Conservation (phyloP, 1,140 invertebrate genomes). For the Theocolax elegans region DNA sequence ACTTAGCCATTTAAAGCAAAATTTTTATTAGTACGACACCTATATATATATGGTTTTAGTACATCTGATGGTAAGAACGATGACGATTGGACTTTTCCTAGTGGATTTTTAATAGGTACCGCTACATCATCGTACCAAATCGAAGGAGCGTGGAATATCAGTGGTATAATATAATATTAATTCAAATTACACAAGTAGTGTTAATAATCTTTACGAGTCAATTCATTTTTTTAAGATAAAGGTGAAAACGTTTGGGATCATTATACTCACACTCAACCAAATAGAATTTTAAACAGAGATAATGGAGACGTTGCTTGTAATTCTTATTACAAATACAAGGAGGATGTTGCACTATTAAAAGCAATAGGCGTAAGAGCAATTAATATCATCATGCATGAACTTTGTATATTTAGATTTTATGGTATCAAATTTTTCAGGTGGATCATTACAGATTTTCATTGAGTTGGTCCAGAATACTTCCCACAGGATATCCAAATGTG, state of each 20-base stretch:
- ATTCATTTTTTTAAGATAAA: constrained; percentile 57
- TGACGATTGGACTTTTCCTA: constrained; percentile 51
- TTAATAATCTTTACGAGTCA: background rate
- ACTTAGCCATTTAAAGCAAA: too few relatives aligned
- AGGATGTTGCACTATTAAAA: constrained; percentile 66
- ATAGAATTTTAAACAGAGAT: constrained; percentile 56
- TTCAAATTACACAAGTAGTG: background rate
- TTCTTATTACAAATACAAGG: constrained; percentile 66
- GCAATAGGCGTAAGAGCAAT: constrained; percentile 62
- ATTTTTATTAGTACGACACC: too few relatives aligned
- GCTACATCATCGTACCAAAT: constrained; percentile 73
- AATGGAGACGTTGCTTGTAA: constrained; percentile 69
- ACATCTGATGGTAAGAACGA: too few relatives aligned
- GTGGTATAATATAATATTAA: constrained; percentile 61
- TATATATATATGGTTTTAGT: too few relatives aligned
- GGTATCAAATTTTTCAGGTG: constrained; percentile 45
- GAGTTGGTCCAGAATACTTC: constrained; percentile 72
- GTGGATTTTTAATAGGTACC: constrained; percentile 70
- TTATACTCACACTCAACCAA: constrained; percentile 49
- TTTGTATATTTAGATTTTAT: background rate
- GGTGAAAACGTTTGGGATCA: constrained; percentile 60
- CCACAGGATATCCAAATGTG: constrained; percentile 68
- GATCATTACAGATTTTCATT: constrained; percentile 72
- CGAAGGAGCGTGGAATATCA: constrained; percentile 73
- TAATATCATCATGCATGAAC: background rate